Evolutionary conservation across 2,113 vertebrate genomes (phyloP).

Genomic region (Oriolus oriolus): DNA sequence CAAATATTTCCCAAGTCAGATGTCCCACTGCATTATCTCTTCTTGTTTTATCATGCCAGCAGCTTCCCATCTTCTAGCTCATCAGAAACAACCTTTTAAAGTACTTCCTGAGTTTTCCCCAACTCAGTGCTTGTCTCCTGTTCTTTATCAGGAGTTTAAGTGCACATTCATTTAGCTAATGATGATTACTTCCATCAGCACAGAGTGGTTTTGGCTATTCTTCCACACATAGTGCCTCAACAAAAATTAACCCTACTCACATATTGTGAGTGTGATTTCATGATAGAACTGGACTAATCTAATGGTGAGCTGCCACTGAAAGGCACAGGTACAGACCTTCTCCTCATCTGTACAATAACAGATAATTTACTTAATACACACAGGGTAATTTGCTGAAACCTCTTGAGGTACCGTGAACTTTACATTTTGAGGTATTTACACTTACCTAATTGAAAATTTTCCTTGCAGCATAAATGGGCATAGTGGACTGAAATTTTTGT

Average conservation of each 20-base stretch:
- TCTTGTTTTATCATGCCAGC: neutral
- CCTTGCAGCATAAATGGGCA: neutral
- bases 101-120: neutral
- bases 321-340: neutral
- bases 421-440: neutral
- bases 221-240: neutral
- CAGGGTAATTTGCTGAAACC: slow-evolving; percentile 3
- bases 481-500: neutral
- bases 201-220: neutral
- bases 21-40: neutral
- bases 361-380: neutral
- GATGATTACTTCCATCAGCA: neutral
- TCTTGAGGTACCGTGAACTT: neutral
- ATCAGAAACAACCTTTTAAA: neutral
- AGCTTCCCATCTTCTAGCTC: neutral
- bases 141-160: neutral
- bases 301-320: neutral
- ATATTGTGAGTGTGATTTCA: neutral
- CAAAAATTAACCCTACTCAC: neutral
- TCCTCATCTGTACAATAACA: neutral
- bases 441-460: neutral
- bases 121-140: neutral
- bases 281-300: neutral
- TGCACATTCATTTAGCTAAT: neutral
- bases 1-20: neutral